Percentiles rank a stretch among this genome's conserved stretches.
phyloP scores from a whole-genome alignment of 2,888 invertebrate species.

The Dendrolimus houi region DNA sequence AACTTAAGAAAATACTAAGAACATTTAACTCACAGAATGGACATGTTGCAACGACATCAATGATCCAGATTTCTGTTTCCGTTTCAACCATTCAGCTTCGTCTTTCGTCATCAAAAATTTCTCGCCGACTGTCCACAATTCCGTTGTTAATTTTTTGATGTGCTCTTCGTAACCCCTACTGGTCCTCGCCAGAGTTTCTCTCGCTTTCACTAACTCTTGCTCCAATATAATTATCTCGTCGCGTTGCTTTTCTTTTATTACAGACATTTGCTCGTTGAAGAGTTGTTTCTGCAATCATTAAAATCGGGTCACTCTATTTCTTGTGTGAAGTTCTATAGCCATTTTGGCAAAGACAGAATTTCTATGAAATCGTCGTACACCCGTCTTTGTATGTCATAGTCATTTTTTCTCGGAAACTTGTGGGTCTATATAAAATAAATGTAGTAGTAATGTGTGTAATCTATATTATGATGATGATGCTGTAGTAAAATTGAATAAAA shows the following conservation, averaged over 20 bases:
- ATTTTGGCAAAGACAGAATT: no score
- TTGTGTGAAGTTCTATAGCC: no score
- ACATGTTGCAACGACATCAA: constrained; percentile 64
- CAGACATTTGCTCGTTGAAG: constrained; percentile 78
- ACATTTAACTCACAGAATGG: constrained; percentile 43
- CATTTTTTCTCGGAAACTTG: no score
- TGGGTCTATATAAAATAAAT: no score
- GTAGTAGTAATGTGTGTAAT: no score
- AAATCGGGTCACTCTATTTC: not conserved
- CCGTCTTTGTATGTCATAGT: no score
- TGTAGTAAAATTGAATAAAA: no score
- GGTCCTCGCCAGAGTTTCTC: constrained; percentile 59
- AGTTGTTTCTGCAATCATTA: constrained; percentile 65
- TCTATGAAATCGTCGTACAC: no score
- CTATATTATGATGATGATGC: no score
- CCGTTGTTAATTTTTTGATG: constrained; percentile 64
- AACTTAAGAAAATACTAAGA: no score
- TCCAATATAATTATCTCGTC: constrained; percentile 69
- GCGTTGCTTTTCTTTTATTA: constrained; percentile 64
- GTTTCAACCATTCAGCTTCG: constrained; percentile 68
- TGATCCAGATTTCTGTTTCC: constrained; percentile 51
- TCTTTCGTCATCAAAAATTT: constrained; percentile 75
- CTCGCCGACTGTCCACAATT: constrained; percentile 79
- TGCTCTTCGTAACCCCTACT: constrained; percentile 53
- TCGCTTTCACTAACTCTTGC: constrained; percentile 67